Base-by-base conservation (phyloP, 2,888 invertebrate species). In the Lycaena phlaeas region DNA sequence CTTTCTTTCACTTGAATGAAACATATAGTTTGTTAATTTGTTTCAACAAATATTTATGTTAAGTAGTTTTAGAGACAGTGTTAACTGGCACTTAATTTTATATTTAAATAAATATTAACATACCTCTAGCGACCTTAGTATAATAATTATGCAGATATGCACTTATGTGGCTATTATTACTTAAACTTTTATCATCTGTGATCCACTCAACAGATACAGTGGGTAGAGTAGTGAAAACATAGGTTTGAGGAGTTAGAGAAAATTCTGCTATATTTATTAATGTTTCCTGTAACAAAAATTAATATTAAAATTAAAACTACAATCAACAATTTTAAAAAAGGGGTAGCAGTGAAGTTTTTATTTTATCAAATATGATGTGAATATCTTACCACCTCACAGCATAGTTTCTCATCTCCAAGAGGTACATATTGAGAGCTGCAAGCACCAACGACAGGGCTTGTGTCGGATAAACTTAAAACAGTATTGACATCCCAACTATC, bases 121-220 rank as follows among this genome's bases (percentile, higher is more conserved):
- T 52, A 85, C 85, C 82, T 76, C 79, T 77, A 29, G 84, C 82
- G 27, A 85, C 77, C 65, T 77, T 84, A 7, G 76, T 81, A 46
- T 82, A 85, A 55, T 85, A 85, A 55, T 79, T 82, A 45, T 84
- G 84, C 41, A 85, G 53, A 37, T 57, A 68, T n/a, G 61, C 53
- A 52, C 81, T 82, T 29, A 85, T 76, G 45, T 67, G 72, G 47
- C 60, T 71, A 40, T 54, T 63, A 34, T 58, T 70, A 42, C 65
- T 70, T 27, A 78, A 58, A 49, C 72, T 82, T 52, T 72, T 81
- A 7, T 81, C 82, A 42, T 82, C 84, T 0, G 78, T 82, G 41
- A 85, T 74, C 85, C 85, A 85, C 50, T 84, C 81, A 1, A 82
- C 76, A 0, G 78, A 64, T 2, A 79, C 57, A 0, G 76, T 74